Evolutionary conservation across 2,797 vertebrate genomes (phyloP), one percentile per base, ranked within the genome.

Genomic region (Centroberyx gerrardi): DNA sequence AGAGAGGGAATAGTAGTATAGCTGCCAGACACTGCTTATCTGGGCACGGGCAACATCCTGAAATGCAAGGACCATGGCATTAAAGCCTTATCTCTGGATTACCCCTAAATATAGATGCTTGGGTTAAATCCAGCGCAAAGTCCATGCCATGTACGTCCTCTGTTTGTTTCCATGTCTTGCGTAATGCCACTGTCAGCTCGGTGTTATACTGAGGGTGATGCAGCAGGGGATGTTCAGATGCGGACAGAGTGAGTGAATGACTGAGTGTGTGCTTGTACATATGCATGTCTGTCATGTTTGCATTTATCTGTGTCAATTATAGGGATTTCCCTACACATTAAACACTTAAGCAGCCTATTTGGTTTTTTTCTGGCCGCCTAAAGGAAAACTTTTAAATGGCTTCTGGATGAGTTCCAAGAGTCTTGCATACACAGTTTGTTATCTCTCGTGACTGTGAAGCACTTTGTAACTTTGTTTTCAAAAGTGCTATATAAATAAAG

Each of bases 51-150:
- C 77, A 91, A 74, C 87, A 91, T 90, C 83, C 82, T 77, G 84
- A 87, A 87, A 81, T 82, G 88, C 88, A 77, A 89, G 83, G 88
- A 79, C 81, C 76, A 10, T 74, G 87, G 91, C 90, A 93, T 94
- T 94, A 94, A 92, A 90, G 90, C 85, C 88, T 94, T 93, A 94
- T 94, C 93, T 92, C 60, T 86, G 91, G 93, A 94, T 95, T 95
- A 95, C 83, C 69, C 92, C 94, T 93, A 95, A 94, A 94, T 93
- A 95, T 95, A 95, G 93, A 92, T 22, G 55, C 87, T 90, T 86
- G 87, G 87, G 88, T 85, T 90, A 94, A 94, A 93, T 90, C 92
- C 92, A 93, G 86, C 70, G 9, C 90, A 90, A 91, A 94, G 93
- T 90, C 90, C 83, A 85, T 88, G 87, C 85, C 89, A 84, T 91